phyloP scores from a whole-genome alignment of 2,113 vertebrate species.

The Anolis carolinensis region DNA sequence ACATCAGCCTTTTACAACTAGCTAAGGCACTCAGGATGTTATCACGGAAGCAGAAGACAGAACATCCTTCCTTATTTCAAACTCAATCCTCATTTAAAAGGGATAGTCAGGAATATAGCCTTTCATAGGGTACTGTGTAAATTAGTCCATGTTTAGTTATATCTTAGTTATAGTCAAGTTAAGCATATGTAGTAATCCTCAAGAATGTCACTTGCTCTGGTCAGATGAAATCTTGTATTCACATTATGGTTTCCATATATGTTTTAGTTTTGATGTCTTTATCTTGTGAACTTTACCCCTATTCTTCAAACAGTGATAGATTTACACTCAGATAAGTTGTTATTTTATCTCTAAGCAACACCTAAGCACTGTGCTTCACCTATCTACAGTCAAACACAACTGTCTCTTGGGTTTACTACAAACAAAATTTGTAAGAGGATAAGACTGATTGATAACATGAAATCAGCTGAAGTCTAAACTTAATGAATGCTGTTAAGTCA shows the following conservation, averaged over 20 bases:
- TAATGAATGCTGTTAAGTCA: too few species aligned
- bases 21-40: slow-evolving; percentile 61
- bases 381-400: background rate
- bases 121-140: slow-evolving; percentile 13
- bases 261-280: background rate
- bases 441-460: too few species aligned
- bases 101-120: slow-evolving; percentile 23
- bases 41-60: slow-evolving; percentile 70
- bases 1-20: slow-evolving; percentile 26
- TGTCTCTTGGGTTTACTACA: background rate
- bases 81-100: slow-evolving; percentile 16
- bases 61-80: slow-evolving; percentile 71
- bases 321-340: background rate
- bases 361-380: background rate
- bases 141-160: background rate
- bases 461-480: too few species aligned
- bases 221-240: background rate
- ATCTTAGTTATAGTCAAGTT: background rate
- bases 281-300: background rate
- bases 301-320: background rate
- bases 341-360: background rate
- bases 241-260: background rate
- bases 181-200: background rate
- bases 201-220: background rate
- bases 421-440: background rate